Evolutionary conservation across 2,888 invertebrate species (phyloP).

Genomic region (Cordilura impudica): DNA sequence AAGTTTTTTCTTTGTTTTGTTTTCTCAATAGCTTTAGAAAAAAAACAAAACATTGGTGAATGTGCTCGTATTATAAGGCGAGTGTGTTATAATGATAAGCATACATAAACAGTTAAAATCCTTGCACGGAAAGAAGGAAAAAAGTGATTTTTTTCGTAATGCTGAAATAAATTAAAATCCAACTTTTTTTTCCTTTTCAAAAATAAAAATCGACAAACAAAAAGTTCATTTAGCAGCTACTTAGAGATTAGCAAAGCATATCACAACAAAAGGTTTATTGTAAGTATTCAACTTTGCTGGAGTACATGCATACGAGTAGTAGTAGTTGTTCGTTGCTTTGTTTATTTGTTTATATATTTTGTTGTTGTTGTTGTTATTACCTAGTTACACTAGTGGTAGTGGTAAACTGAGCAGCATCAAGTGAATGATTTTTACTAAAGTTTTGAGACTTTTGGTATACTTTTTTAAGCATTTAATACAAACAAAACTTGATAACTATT

Average conservation of each 20-base stretch:
- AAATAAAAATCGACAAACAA: not conserved
- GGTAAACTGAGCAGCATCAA: slow-evolving; percentile 17
- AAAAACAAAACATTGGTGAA: no score
- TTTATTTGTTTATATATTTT: not conserved
- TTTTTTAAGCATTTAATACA: not conserved
- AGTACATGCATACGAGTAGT: not conserved
- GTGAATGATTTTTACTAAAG: slow-evolving; percentile 26
- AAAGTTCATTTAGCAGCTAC: slow-evolving; percentile 33
- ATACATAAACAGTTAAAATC: not conserved
- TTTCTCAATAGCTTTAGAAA: not conserved
- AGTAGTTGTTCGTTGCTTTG: not conserved
- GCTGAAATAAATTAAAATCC: no score
- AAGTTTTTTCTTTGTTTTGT: not conserved
- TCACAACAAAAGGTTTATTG: not conserved
- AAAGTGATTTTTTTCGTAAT: no score
- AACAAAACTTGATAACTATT: slow-evolving; percentile 25
- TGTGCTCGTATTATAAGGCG: not conserved
- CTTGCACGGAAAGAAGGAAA: not conserved
- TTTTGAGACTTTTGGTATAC: slow-evolving; percentile 10
- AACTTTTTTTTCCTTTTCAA: not conserved
- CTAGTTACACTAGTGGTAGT: not conserved
- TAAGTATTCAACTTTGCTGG: slow-evolving; percentile 17
- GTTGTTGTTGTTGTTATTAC: no score
- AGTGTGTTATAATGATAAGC: slow-evolving; percentile 24
- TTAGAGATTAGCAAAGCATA: slow-evolving; percentile 31